phyloP scores from a whole-genome alignment of 2,113 vertebrate genomes.

The Platichthys flesus region DNA sequence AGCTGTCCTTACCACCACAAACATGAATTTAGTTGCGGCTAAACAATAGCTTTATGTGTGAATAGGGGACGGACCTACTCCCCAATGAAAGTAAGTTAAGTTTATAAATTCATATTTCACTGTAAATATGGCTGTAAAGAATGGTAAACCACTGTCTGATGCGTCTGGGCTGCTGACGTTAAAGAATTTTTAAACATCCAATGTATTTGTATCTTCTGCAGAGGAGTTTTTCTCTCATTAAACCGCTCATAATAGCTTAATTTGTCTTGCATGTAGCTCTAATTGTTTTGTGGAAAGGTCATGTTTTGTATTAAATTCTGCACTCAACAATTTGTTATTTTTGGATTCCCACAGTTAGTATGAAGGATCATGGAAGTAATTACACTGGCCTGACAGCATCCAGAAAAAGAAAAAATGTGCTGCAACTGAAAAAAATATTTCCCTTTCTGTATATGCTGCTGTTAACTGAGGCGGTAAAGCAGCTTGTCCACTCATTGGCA shows the following conservation, averaged over 20 bases:
- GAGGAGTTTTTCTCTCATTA: conserved; percentile 14
- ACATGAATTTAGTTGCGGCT: not conserved
- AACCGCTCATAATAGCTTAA: conserved; percentile 9
- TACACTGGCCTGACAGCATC: conserved; percentile 1
- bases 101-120: not conserved
- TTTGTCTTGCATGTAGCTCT: conserved; percentile 27
- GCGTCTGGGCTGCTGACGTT: not conserved
- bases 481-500: not conserved
- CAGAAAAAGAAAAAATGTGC: not conserved
- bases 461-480: not conserved
- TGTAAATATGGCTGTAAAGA: not conserved
- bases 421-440: not conserved
- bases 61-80: not conserved
- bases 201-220: not conserved
- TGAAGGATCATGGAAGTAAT: conserved; percentile 10
- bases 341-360: not conserved
- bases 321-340: conserved; percentile 2
- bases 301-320: conserved; percentile 13
- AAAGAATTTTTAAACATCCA: conserved; percentile 5
- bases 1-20: not conserved
- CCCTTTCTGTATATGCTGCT: not conserved
- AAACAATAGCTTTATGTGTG: not conserved
- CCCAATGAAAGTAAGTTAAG: not conserved
- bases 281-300: conserved; percentile 28
- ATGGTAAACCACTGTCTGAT: not conserved